A percentile compares a stretch with the other conserved stretches of the same genome.
Evolutionary conservation across 2,113 vertebrate species (phyloP).

Genomic region (Poeciliopsis prolifica): DNA sequence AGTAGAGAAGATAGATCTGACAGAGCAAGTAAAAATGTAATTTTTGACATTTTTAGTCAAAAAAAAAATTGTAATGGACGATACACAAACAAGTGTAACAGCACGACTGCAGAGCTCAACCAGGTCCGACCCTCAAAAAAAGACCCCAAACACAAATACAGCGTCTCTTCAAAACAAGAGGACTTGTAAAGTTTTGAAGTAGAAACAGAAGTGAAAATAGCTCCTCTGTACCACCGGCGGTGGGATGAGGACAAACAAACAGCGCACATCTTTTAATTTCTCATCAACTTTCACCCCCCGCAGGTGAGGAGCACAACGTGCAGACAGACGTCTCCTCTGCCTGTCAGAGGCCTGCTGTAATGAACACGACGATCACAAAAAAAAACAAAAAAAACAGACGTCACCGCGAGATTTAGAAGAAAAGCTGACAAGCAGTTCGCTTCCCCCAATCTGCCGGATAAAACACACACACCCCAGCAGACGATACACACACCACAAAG

Average conservation of each 20-base stretch:
- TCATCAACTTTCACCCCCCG: background rate
- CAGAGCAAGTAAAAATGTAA: too few species aligned
- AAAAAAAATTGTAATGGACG: too few species aligned
- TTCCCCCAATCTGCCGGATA: conserved; percentile 33
- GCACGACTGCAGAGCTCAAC: background rate
- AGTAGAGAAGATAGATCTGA: background rate
- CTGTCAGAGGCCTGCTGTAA: conserved; percentile 16
- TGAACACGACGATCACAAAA: conserved; percentile 20
- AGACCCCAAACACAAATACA: background rate
- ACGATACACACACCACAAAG: conserved; percentile 27
- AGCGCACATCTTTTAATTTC: background rate
- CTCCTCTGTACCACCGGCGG: background rate
- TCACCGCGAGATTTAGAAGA: conserved; percentile 25
- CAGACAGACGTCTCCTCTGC: conserved; percentile 11
- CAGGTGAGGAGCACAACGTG: background rate
- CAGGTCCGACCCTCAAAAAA: background rate
- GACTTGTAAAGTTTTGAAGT: background rate
- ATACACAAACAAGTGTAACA: background rate
- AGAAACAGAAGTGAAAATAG: background rate
- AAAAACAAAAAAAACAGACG: conserved; percentile 19
- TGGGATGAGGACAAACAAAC: background rate
- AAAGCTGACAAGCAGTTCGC: conserved; percentile 35
- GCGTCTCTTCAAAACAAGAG: background rate
- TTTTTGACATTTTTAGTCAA: too few species aligned
- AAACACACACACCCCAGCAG: background rate